A percentile compares a stretch with the other conserved stretches of the same genome.
Conservation (phyloP, 2,888 invertebrate species). For the Tiliacea citrago region DNA sequence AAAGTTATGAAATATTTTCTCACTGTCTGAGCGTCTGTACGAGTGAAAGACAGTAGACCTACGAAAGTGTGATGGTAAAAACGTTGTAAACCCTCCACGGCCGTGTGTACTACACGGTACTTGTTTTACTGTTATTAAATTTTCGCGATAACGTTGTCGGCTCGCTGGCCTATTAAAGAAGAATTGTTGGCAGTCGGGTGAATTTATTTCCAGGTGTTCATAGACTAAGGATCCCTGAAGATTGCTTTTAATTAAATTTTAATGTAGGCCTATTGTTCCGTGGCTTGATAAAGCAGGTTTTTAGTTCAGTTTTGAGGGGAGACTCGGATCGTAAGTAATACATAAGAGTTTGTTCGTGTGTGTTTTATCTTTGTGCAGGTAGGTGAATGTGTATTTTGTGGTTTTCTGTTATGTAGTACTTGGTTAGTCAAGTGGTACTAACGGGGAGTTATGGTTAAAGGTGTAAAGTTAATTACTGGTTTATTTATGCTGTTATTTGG, state of each 20-base stretch:
- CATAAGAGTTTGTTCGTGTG: conserved; percentile 26
- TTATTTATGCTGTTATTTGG: conserved; percentile 24
- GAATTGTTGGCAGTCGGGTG: conserved; percentile 78
- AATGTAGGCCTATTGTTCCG: conserved; percentile 66
- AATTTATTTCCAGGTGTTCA: conserved; percentile 79
- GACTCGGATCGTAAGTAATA: conserved; percentile 49
- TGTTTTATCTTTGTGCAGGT: conserved; percentile 18
- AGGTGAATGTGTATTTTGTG: conserved; percentile 32
- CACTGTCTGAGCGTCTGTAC: no score
- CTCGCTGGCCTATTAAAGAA: conserved; percentile 79
- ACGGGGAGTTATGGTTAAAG: conserved; percentile 46
- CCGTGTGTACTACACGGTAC: conserved; percentile 68
- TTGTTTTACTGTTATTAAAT: conserved; percentile 83
- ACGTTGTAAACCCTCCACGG: conserved; percentile 11
- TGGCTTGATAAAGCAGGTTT: conserved; percentile 51
- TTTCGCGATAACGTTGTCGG: conserved; percentile 79
- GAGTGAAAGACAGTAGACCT: neutral
- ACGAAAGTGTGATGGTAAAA: neutral
- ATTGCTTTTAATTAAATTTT: conserved; percentile 81
- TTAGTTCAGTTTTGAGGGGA: conserved; percentile 60
- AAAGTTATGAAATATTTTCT: no score
- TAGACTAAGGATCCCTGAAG: conserved; percentile 70
- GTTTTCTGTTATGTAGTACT: conserved; percentile 48
- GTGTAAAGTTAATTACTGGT: conserved; percentile 52
- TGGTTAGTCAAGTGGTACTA: conserved; percentile 54